phyloP scores from a whole-genome alignment of 2,888 invertebrate genomes.

The Drymonia ruficornis region DNA sequence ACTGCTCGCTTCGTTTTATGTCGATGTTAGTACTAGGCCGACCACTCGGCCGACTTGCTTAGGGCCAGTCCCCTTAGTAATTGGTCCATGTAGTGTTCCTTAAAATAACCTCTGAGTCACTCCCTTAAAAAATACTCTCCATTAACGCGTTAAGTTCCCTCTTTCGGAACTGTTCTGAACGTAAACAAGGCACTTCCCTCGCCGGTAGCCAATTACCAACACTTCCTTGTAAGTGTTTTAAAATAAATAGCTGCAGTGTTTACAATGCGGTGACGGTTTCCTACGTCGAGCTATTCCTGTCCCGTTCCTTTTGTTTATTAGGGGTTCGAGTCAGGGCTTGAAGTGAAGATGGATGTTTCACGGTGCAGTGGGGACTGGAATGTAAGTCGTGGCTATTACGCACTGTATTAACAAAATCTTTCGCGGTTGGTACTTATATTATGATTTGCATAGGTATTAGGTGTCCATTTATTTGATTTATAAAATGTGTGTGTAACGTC shows the following conservation, averaged over 20 bases:
- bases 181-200: conserved; percentile 2
- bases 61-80: too few relatives aligned
- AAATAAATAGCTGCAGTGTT: conserved; percentile 17
- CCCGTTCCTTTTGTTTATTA: conserved; percentile 8
- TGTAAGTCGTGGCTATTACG: not conserved
- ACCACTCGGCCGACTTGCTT: too few relatives aligned
- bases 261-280: conserved; percentile 12
- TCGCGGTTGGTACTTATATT: too few relatives aligned
- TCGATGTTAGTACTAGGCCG: too few relatives aligned
- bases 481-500: too few relatives aligned
- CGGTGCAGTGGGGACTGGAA: not conserved
- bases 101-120: not conserved
- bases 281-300: conserved; percentile 6
- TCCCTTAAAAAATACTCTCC: not conserved
- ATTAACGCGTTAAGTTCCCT: not conserved
- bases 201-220: conserved; percentile 9
- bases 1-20: too few relatives aligned
- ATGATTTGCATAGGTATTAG: too few relatives aligned
- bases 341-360: conserved; percentile 1
- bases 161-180: not conserved
- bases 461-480: too few relatives aligned
- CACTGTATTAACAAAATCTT: not conserved
- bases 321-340: conserved; percentile 4
- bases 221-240: conserved; percentile 23
- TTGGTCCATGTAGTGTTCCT: too few relatives aligned